These are phyloP conservation scores for Geophilus truncorum DNA, from an alignment of 2,888 invertebrate genomes.

Conservation along the genomic window DNA sequence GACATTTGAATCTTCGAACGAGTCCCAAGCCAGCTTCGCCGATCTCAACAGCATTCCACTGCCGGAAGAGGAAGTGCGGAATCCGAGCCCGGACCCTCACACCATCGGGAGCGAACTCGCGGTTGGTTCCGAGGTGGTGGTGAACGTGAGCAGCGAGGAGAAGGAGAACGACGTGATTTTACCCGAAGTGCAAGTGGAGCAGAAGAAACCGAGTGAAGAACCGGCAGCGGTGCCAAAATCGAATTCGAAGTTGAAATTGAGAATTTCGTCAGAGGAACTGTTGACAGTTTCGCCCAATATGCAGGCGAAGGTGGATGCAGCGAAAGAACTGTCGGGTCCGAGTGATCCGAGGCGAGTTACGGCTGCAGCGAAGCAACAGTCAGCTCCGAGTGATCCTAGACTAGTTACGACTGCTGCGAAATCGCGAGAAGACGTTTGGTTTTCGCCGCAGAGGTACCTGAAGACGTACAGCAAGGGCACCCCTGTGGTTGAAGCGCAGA, in stretches of 20 bases:
- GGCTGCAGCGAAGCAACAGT: too few relatives aligned
- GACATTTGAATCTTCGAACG: not conserved
- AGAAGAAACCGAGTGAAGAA: not conserved
- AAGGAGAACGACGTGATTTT: not conserved
- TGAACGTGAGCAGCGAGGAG: not conserved
- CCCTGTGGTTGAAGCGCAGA: not conserved
- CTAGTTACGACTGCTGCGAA: too few relatives aligned
- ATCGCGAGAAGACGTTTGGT: not conserved
- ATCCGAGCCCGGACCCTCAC: not conserved
- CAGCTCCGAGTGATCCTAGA: too few relatives aligned
- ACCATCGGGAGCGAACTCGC: not conserved
- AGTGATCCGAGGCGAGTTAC: too few relatives aligned
- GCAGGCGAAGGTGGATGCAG: too few relatives aligned
- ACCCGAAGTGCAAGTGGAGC: not conserved
- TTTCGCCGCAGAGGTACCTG: not conserved
- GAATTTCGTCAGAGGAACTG: too few relatives aligned
- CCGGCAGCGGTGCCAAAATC: too few relatives aligned
- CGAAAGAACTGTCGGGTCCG: too few relatives aligned
- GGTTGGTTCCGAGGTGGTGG: not conserved
- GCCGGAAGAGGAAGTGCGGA: not conserved
- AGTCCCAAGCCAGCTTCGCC: not conserved
- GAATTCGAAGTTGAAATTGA: too few relatives aligned
- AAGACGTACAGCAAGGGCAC: not conserved
- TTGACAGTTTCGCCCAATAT: too few relatives aligned
- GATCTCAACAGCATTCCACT: not conserved